phyloP scores from a whole-genome alignment of 2,797 vertebrate species.

The Calcarius lapponicus region DNA sequence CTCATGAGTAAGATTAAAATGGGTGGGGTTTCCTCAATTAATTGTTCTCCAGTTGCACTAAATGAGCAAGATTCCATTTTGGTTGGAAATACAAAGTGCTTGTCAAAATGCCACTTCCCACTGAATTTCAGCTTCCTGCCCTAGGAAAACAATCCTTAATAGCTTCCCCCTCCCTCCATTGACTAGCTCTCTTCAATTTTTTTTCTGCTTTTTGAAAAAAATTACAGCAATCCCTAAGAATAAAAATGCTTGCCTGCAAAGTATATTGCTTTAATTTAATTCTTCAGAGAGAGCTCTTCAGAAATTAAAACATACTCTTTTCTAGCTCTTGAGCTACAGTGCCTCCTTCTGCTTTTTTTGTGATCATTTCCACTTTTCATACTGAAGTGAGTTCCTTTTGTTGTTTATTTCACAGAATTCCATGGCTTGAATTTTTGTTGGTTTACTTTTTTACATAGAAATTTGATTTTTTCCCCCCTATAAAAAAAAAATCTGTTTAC shows the following conservation, averaged over 20 bases:
- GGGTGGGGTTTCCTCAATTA: neutral
- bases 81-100: slow-evolving; percentile 37
- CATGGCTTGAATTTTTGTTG: neutral
- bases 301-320: neutral
- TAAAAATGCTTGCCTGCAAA: neutral
- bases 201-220: neutral
- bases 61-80: slow-evolving; percentile 24
- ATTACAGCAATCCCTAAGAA: neutral
- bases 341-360: neutral
- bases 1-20: neutral
- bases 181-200: slow-evolving; percentile 11
- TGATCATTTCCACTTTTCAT: neutral
- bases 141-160: slow-evolving; percentile 39
- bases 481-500: neutral
- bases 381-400: neutral
- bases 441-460: neutral
- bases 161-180: neutral
- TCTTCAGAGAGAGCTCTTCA: neutral
- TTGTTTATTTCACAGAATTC: slow-evolving; percentile 33
- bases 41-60: neutral
- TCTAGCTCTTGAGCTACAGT: neutral
- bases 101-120: slow-evolving; percentile 63
- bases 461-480: neutral
- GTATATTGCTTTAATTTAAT: neutral
- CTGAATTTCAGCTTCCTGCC: slow-evolving; percentile 45